These are phyloP conservation scores for Rhodophaea formosa DNA, from an alignment of 2,888 invertebrate species.

Conservation along the genomic window DNA sequence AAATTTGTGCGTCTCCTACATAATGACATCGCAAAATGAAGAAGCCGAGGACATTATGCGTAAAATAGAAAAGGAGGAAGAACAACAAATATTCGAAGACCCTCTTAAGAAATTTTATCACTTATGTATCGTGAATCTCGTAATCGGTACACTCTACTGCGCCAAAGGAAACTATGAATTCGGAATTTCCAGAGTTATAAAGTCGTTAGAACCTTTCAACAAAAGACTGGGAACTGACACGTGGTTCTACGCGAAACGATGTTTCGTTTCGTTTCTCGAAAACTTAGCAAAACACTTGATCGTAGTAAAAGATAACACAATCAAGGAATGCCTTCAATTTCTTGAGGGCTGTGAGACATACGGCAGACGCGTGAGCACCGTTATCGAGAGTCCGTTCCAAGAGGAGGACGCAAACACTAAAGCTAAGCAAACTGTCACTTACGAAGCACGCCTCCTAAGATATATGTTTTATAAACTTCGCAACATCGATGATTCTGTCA, in stretches of 20 bases:
- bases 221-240: slow-evolving; percentile 98
- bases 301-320: slow-evolving; percentile 91
- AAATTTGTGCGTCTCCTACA: slow-evolving; percentile 98
- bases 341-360: slow-evolving; percentile 94
- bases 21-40: slow-evolving; percentile 99
- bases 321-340: slow-evolving; percentile 93
- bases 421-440: slow-evolving; percentile 94
- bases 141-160: slow-evolving; percentile 98
- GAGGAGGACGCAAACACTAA: slow-evolving; percentile 84
- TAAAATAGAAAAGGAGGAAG: slow-evolving; percentile 99
- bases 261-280: slow-evolving; percentile 95
- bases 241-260: slow-evolving; percentile 98
- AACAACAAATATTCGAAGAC: slow-evolving; percentile 93
- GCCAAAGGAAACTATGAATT: slow-evolving; percentile 99
- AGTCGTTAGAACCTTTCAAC: slow-evolving; percentile 96
- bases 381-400: slow-evolving; percentile 90
- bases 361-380: slow-evolving; percentile 91
- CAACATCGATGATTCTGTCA: slow-evolving; percentile 76
- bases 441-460: slow-evolving; percentile 92
- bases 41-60: slow-evolving; percentile 99
- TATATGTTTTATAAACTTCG: slow-evolving; percentile 88
- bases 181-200: slow-evolving; percentile 97
- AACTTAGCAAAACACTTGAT: slow-evolving; percentile 95
- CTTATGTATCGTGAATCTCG: slow-evolving; percentile 98
- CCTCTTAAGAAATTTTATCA: slow-evolving; percentile 97